Evolutionary conservation across 2,797 vertebrate species (phyloP).

Genomic region (Cichlasoma orientale): DNA sequence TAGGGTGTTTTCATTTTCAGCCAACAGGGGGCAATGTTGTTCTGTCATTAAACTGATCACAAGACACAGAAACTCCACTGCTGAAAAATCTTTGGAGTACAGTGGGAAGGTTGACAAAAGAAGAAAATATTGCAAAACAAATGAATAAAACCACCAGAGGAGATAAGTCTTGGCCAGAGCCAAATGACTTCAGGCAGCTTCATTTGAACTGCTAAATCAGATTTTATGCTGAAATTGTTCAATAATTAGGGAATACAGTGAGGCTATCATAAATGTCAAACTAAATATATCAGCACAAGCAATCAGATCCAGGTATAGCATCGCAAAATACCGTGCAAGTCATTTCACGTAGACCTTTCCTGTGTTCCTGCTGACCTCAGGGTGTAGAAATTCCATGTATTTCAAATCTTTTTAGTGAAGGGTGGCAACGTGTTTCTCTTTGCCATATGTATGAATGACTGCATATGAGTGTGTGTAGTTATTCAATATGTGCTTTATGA

Average conservation of each 20-base stretch:
- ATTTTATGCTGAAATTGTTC: conserved; percentile 76
- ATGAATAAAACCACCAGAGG: conserved; percentile 68
- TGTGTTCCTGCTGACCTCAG: conserved; percentile 38
- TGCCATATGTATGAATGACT: neutral
- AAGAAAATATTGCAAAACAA: conserved; percentile 71
- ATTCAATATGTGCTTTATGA: too few relatives aligned
- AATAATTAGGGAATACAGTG: conserved; percentile 75
- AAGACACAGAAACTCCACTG: conserved; percentile 21
- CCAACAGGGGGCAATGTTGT: conserved; percentile 84
- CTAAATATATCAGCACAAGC: conserved; percentile 67
- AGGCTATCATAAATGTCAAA: conserved; percentile 66
- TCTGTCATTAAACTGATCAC: conserved; percentile 54
- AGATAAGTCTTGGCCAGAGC: conserved; percentile 61
- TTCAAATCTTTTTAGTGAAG: conserved; percentile 44
- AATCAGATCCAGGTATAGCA: conserved; percentile 43
- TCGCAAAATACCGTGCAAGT: conserved; percentile 37
- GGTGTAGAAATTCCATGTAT: conserved; percentile 32
- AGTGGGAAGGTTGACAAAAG: conserved; percentile 59
- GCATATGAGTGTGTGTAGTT: neutral
- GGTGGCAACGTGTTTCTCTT: conserved; percentile 8
- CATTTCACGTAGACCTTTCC: conserved; percentile 18
- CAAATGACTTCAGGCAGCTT: conserved; percentile 74
- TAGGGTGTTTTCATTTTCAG: conserved; percentile 15
- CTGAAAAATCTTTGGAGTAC: conserved; percentile 42
- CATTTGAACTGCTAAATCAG: conserved; percentile 71